Conservation (phyloP, 2,113 vertebrate species). For the Uria lomvia region DNA sequence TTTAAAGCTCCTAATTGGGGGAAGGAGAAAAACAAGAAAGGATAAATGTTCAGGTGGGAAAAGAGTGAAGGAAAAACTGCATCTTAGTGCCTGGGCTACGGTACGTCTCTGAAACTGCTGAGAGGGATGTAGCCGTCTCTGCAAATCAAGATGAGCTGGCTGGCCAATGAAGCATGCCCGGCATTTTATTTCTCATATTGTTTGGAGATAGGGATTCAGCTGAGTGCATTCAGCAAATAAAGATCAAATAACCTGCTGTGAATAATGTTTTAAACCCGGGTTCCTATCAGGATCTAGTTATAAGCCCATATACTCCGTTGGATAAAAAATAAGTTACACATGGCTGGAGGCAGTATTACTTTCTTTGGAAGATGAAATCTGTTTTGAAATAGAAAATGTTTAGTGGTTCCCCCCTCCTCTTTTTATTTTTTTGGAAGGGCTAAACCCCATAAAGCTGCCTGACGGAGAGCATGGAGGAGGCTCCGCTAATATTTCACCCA, state of each 20-base stretch:
- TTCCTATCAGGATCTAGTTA: slow-evolving; percentile 77
- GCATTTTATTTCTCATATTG: slow-evolving; percentile 77
- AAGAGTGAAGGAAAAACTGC: not conserved
- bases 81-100: not conserved
- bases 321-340: slow-evolving; percentile 76
- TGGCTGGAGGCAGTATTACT: slow-evolving; percentile 66
- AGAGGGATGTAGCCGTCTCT: slow-evolving; percentile 67
- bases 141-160: slow-evolving; percentile 69
- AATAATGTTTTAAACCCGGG: slow-evolving; percentile 79
- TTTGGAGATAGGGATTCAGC: slow-evolving; percentile 77
- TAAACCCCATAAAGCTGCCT: slow-evolving; percentile 31
- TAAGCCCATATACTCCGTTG: slow-evolving; percentile 74
- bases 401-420: not conserved
- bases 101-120: slow-evolving; percentile 40
- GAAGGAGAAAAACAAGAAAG: not conserved
- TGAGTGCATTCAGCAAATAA: slow-evolving; percentile 79
- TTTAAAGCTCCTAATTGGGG: not conserved
- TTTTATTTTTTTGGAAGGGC: slow-evolving; percentile 32
- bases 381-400: slow-evolving; percentile 68
- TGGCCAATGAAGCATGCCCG: slow-evolving; percentile 70
- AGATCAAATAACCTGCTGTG: slow-evolving; percentile 79
- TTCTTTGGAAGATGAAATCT: slow-evolving; percentile 72
- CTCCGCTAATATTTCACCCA: not conserved
- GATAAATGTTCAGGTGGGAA: not conserved
- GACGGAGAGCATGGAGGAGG: not conserved